Conservation (phyloP, 2,113 vertebrate genomes). For the Zootoca vivipara region DNA sequence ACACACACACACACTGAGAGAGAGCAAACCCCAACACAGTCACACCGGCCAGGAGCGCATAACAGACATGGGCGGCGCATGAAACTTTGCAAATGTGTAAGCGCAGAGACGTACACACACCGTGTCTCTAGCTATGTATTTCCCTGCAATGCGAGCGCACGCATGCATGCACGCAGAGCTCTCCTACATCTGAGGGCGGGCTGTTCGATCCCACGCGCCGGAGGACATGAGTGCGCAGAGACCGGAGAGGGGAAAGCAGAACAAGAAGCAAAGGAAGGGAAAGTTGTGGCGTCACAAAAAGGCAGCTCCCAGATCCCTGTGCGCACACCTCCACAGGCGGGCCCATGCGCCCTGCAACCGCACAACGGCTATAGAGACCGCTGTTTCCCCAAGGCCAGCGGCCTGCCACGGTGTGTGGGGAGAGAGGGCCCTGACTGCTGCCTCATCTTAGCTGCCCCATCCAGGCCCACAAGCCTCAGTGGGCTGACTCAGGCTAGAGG, state of each 20-base stretch:
- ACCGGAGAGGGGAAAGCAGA: too few relatives aligned
- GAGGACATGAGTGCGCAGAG: background rate
- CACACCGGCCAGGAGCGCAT: too few relatives aligned
- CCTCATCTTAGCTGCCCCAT: background rate
- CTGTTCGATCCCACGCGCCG: rapidly evolving
- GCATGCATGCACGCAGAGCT: too few relatives aligned
- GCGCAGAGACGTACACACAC: too few relatives aligned
- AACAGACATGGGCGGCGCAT: rapidly evolving
- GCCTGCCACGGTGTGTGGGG: too few relatives aligned
- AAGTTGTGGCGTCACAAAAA: background rate
- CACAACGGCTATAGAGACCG: background rate
- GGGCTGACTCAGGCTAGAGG: background rate
- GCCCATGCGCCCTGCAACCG: too few relatives aligned
- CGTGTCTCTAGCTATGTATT: too few relatives aligned
- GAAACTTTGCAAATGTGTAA: rapidly evolving
- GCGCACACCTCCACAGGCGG: background rate
- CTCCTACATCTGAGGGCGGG: background rate
- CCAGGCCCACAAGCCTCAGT: background rate
- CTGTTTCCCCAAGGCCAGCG: too few relatives aligned
- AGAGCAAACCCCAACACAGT: background rate
- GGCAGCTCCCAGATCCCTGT: background rate
- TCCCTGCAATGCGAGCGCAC: too few relatives aligned
- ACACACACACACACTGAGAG: too few relatives aligned
- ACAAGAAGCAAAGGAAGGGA: background rate
- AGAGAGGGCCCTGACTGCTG: background rate